These are phyloP conservation scores for Byasa hedistus DNA, from an alignment of 2,888 invertebrate genomes.

Conservation along the genomic window DNA sequence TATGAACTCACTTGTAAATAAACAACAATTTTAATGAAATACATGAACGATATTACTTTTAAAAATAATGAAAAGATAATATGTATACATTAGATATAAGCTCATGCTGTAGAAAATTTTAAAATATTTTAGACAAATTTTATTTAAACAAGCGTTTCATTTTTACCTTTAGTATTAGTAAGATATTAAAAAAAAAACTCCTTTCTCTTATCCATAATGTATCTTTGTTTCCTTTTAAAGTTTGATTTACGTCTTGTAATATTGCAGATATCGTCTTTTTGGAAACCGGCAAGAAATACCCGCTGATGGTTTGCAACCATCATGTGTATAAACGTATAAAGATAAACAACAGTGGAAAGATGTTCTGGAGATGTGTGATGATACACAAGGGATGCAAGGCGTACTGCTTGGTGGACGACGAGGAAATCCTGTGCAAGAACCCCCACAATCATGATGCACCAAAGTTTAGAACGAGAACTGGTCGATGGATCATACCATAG, in stretches of 20 bases:
- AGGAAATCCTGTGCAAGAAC: slow-evolving; percentile 33
- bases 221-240: neutral
- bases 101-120: no score
- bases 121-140: no score
- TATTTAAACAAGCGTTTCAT: no score
- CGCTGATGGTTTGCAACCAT: slow-evolving; percentile 42
- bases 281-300: slow-evolving; percentile 46
- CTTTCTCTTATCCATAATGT: neutral
- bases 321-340: slow-evolving; percentile 48
- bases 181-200: neutral
- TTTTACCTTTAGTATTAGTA: neutral
- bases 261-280: slow-evolving; percentile 40
- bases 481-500: slow-evolving; percentile 27
- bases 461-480: slow-evolving; percentile 37
- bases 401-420: slow-evolving; percentile 38
- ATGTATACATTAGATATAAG: no score
- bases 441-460: slow-evolving; percentile 44
- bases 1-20: no score
- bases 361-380: slow-evolving; percentile 49
- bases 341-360: slow-evolving; percentile 43
- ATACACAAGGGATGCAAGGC: slow-evolving; percentile 47
- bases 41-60: no score
- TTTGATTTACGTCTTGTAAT: neutral
- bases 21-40: no score
- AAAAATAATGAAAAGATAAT: no score